These are phyloP conservation scores for Molossus molossus DNA, from an alignment of 2,797 vertebrate species.

Conservation along the genomic window DNA sequence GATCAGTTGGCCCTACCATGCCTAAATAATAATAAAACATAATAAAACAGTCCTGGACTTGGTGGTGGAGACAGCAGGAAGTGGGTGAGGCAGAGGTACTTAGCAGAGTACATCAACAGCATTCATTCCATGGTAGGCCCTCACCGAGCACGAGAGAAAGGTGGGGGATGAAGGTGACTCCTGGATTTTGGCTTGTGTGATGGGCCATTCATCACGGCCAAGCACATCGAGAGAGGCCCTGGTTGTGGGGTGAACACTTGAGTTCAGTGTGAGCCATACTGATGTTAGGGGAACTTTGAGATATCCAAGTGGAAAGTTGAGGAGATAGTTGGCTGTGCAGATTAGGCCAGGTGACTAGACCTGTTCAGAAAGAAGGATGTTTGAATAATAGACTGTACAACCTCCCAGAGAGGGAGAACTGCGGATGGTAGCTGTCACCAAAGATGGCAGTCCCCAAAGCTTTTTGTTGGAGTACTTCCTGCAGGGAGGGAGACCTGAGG, in stretches of 20 bases:
- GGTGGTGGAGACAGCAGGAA: background rate
- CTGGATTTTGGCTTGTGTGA: background rate
- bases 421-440: background rate
- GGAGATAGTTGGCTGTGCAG: background rate
- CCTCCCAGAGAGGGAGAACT: background rate
- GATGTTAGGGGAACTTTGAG: background rate
- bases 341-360: conserved; percentile 8
- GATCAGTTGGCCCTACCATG: background rate
- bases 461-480: background rate
- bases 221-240: background rate
- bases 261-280: background rate
- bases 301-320: background rate
- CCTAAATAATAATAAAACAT: background rate
- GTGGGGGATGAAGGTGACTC: background rate
- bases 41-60: background rate
- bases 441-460: background rate
- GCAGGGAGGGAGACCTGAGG: background rate
- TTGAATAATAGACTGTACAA: background rate
- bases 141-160: background rate
- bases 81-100: background rate
- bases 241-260: background rate
- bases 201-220: background rate
- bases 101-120: background rate
- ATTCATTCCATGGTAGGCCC: background rate
- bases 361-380: background rate